phyloP scores from a whole-genome alignment of 2,888 invertebrate genomes.

The Nezara viridula region DNA sequence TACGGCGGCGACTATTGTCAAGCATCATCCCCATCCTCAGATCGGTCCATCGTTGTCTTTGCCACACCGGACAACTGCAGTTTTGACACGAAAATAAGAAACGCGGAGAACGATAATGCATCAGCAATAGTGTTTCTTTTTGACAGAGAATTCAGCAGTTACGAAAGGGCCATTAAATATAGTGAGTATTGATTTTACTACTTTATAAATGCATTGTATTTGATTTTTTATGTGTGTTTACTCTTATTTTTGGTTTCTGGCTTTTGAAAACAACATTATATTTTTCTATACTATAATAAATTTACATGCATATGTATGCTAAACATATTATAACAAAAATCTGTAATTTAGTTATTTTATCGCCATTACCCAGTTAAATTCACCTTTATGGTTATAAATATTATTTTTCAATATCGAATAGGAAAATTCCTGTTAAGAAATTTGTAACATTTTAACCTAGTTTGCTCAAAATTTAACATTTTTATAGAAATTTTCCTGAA shows the following conservation, averaged over 20 bases:
- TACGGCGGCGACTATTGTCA: background rate
- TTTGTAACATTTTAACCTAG: too few relatives aligned
- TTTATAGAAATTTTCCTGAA: too few relatives aligned
- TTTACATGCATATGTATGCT: background rate
- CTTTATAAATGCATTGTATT: background rate
- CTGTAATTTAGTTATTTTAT: too few relatives aligned
- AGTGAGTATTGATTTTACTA: background rate
- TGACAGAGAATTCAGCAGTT: constrained; percentile 7
- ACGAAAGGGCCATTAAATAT: background rate
- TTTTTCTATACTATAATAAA: background rate
- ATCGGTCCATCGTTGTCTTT: background rate
- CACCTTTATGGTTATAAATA: too few relatives aligned
- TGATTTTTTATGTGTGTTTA: background rate
- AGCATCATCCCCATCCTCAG: background rate
- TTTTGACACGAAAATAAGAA: background rate
- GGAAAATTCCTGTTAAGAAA: too few relatives aligned
- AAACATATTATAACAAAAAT: too few relatives aligned
- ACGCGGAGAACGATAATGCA: background rate
- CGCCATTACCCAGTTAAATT: too few relatives aligned
- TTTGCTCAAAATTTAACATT: too few relatives aligned
- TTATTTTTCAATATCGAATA: too few relatives aligned
- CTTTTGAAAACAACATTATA: background rate
- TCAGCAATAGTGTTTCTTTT: constrained; percentile 22
- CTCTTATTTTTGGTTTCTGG: background rate
- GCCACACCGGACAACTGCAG: background rate